phyloP scores from a whole-genome alignment of 1,140 invertebrate genomes.

The Cotesia chilonis region DNA sequence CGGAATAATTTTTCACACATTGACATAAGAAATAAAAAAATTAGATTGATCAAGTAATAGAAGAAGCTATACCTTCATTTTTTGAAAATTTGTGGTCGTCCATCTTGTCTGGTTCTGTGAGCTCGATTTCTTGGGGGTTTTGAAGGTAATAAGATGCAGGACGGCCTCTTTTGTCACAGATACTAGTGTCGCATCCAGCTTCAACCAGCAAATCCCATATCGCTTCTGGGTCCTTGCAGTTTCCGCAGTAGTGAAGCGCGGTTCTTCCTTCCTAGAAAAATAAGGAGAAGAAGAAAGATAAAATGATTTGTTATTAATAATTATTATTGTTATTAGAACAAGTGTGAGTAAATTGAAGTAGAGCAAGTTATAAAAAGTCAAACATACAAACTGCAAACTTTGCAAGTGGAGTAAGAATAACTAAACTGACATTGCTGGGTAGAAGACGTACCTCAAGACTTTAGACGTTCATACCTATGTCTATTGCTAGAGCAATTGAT shows the following conservation, averaged over 20 bases:
- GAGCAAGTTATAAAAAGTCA: background rate
- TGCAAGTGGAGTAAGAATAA: background rate
- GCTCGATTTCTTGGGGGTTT: conserved; percentile 68
- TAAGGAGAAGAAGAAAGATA: conserved; percentile 3
- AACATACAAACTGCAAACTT: background rate
- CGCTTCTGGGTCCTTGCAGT: conserved; percentile 70
- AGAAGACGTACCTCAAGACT: background rate
- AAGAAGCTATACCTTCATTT: conserved; percentile 57
- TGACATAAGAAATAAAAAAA: background rate
- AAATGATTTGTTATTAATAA: conserved; percentile 17
- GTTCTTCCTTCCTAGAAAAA: conserved; percentile 75
- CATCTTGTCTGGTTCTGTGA: conserved; percentile 67
- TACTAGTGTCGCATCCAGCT: conserved; percentile 73
- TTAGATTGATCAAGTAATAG: conserved; percentile 28
- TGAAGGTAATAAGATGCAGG: conserved; percentile 77
- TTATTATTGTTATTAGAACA: background rate
- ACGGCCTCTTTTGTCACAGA: conserved; percentile 73
- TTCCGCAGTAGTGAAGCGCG: conserved; percentile 82
- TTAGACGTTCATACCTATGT: too few species aligned
- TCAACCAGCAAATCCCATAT: conserved; percentile 74
- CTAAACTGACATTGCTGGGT: too few species aligned
- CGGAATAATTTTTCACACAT: background rate
- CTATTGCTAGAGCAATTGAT: background rate
- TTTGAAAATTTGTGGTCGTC: conserved; percentile 56
- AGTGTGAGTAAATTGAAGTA: too few species aligned